Percentiles rank a stretch among this genome's conserved stretches.
Evolutionary conservation across 2,797 vertebrate species (phyloP).

Genomic region (Rhinichthys osculus): DNA sequence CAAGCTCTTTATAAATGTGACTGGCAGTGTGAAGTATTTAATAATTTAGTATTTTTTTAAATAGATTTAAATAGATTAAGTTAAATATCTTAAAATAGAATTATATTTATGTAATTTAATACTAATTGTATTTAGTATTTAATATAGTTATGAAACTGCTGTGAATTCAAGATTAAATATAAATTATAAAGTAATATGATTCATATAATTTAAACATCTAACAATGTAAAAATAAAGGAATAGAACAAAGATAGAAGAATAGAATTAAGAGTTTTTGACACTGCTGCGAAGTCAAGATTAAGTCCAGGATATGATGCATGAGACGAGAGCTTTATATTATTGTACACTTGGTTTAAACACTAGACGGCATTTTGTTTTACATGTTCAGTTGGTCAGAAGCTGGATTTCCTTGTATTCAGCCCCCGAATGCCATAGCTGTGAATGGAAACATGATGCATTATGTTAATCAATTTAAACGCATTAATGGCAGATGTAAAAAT

Average conservation of each 20-base stretch:
- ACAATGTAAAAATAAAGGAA: background rate
- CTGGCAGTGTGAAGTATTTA: background rate
- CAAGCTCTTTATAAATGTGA: background rate
- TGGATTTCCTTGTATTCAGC: constrained; percentile 18
- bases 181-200: background rate
- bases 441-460: background rate
- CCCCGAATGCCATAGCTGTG: background rate
- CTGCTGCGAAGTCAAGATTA: background rate
- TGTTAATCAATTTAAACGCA: constrained; percentile 24
- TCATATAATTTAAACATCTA: background rate
- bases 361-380: background rate
- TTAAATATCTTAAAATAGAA: background rate
- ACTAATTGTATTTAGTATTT: background rate
- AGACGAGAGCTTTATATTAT: background rate
- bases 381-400: background rate
- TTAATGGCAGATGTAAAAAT: constrained; percentile 43
- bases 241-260: background rate
- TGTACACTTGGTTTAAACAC: background rate
- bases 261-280: background rate
- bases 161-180: background rate
- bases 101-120: background rate
- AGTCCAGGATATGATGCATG: background rate
- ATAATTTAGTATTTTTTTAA: background rate
- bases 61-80: background rate
- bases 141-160: background rate